phyloP scores from a whole-genome alignment of 2,113 vertebrate species.

The Syngnathoides biaculeatus region DNA sequence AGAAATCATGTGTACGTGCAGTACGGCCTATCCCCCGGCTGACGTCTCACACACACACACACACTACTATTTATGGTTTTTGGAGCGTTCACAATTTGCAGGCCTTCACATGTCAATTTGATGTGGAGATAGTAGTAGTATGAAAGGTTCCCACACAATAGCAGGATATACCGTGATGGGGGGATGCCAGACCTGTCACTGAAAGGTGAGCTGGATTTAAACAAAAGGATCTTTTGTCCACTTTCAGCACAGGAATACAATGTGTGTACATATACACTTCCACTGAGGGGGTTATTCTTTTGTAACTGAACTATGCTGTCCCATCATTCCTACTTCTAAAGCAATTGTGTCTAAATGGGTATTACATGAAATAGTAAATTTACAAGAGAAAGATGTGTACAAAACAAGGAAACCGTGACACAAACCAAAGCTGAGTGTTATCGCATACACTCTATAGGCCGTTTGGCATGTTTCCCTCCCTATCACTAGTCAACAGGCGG shows the following conservation, averaged over 20 bases:
- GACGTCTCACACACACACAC: conserved; percentile 12
- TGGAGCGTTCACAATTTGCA: not conserved
- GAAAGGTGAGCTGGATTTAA: not conserved
- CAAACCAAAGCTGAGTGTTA: not conserved
- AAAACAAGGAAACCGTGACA: not conserved
- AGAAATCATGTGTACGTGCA: not conserved
- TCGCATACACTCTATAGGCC: not conserved
- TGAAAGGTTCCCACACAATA: conserved; percentile 13
- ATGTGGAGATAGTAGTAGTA: not conserved
- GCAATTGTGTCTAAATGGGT: conserved; percentile 6
- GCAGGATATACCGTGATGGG: conserved; percentile 4
- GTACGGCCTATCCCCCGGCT: conserved; percentile 1
- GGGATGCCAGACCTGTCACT: conserved; percentile 16
- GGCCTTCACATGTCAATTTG: conserved; percentile 24
- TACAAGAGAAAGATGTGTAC: not conserved
- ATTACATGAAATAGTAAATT: conserved; percentile 8
- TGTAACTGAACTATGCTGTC: conserved; percentile 1
- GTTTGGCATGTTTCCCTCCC: not conserved
- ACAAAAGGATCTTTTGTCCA: conserved; percentile 2
- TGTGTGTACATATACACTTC: not conserved
- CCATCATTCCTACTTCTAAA: not conserved
- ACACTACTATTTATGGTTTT: conserved; percentile 31
- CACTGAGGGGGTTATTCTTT: not conserved
- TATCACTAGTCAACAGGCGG: not conserved
- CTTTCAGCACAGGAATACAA: not conserved